Evolutionary conservation across 2,797 vertebrate species (phyloP).

Genomic region (Lepilemur ruficaudatus): DNA sequence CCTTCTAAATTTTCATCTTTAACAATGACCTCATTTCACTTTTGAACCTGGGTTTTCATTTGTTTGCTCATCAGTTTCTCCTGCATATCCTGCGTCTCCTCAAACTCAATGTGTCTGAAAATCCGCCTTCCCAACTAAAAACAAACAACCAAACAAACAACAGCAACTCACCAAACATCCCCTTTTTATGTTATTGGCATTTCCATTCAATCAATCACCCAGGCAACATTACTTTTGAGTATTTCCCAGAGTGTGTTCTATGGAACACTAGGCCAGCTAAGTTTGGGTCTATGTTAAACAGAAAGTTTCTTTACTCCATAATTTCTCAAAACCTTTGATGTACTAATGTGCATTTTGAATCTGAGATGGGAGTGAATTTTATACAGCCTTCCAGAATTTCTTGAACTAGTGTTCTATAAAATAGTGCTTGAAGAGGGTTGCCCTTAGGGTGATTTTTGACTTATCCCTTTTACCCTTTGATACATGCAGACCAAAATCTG

Average conservation of each 20-base stretch:
- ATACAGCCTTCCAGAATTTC: constrained; percentile 41
- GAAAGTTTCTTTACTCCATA: background rate
- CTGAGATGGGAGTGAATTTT: background rate
- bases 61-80: constrained; percentile 5
- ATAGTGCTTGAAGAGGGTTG: background rate
- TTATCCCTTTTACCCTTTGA: constrained; percentile 15
- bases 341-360: background rate
- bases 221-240: background rate
- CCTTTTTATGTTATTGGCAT: constrained; percentile 30
- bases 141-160: background rate
- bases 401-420: background rate
- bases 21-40: constrained; percentile 2
- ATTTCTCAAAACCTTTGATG: constrained; percentile 26
- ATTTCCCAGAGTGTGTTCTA: background rate
- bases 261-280: background rate
- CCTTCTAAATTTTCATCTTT: constrained; percentile 30
- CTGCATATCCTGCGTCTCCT: background rate
- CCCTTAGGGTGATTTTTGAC: constrained; percentile 14
- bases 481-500: background rate
- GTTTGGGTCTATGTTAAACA: background rate
- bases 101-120: constrained; percentile 12
- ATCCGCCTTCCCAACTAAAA: constrained; percentile 16
- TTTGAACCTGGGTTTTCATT: constrained; percentile 11
- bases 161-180: background rate
- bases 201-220: background rate